Evolutionary conservation across 2,797 vertebrate genomes (phyloP).

Genomic region (Bryconaethiops microstoma): DNA sequence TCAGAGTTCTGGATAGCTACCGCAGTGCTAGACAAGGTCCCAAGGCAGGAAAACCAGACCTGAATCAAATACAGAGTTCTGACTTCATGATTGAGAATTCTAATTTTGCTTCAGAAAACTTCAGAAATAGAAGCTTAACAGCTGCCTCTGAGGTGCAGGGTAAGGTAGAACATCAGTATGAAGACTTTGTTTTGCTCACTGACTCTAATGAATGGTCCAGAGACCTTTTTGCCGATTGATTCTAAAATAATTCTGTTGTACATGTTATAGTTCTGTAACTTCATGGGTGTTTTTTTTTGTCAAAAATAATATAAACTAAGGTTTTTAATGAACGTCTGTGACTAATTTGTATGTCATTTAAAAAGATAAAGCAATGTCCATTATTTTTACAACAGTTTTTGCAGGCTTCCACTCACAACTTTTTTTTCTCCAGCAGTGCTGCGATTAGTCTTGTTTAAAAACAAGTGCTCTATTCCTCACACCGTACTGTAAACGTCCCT

Average conservation of each 20-base stretch:
- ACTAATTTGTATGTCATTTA: background rate
- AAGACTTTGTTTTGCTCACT: conserved; percentile 18
- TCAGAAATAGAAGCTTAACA: conserved; percentile 10
- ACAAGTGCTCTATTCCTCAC: too few species aligned
- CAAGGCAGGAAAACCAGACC: background rate
- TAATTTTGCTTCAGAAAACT: conserved; percentile 17
- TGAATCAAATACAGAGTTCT: background rate
- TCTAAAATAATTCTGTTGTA: conserved; percentile 11
- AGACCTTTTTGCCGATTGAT: conserved; percentile 58
- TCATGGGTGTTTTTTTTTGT: background rate
- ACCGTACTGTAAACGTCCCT: too few species aligned
- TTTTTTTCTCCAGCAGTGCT: too few species aligned
- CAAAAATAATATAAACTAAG: background rate
- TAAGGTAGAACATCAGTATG: background rate
- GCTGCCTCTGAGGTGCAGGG: background rate
- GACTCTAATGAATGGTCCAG: conserved; percentile 51
- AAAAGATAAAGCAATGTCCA: background rate
- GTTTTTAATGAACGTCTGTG: background rate
- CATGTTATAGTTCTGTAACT: background rate
- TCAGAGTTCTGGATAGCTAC: conserved; percentile 3
- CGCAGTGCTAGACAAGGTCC: background rate
- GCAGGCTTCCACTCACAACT: too few species aligned
- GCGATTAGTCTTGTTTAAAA: too few species aligned
- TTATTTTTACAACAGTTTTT: background rate
- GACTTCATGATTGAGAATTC: background rate